A percentile compares a stretch with the other conserved stretches of the same genome.
phyloP scores from a whole-genome alignment of 2,797 vertebrate genomes.

The Urophycis tenuis region DNA sequence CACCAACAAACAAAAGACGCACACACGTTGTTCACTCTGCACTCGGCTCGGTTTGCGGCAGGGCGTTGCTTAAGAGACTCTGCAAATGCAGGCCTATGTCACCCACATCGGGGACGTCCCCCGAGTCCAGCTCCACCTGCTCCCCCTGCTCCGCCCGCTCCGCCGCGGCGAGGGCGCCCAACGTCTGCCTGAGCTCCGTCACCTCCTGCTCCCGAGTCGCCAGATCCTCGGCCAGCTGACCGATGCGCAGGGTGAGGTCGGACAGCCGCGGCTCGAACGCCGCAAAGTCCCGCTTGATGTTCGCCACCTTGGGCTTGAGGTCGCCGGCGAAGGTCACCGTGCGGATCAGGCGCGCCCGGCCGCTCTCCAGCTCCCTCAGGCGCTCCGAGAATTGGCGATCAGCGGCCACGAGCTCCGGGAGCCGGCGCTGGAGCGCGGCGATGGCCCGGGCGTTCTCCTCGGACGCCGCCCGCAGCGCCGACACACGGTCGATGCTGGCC shows the following conservation, averaged over 20 bases:
- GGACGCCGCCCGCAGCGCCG: conserved; percentile 67
- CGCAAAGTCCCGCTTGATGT: conserved; percentile 79
- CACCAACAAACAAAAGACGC: background rate
- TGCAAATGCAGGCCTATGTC: background rate
- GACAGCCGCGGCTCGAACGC: conserved; percentile 76
- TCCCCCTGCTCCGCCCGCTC: background rate
- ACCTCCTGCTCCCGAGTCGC: conserved; percentile 73
- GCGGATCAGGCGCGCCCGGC: conserved; percentile 79
- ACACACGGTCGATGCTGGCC: conserved; percentile 80
- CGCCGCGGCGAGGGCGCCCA: conserved; percentile 71
- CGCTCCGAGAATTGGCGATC: conserved; percentile 67
- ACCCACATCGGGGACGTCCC: background rate
- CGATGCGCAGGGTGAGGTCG: conserved; percentile 84
- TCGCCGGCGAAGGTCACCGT: conserved; percentile 83
- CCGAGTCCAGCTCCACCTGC: background rate
- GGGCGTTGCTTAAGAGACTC: background rate
- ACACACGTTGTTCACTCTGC: background rate
- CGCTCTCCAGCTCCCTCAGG: conserved; percentile 78
- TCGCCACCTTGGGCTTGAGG: conserved; percentile 85
- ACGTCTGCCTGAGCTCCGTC: conserved; percentile 70
- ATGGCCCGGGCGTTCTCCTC: conserved; percentile 74
- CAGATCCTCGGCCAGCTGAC: conserved; percentile 78
- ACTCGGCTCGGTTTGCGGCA: background rate
- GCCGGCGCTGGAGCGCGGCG: conserved; percentile 58
- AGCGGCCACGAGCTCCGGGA: conserved; percentile 67